A percentile compares a stretch with the other conserved stretches of the same genome.
These are phyloP conservation scores for Diadegma fenestrale DNA, from an alignment of 2,888 invertebrate genomes.

Conservation along the genomic window DNA sequence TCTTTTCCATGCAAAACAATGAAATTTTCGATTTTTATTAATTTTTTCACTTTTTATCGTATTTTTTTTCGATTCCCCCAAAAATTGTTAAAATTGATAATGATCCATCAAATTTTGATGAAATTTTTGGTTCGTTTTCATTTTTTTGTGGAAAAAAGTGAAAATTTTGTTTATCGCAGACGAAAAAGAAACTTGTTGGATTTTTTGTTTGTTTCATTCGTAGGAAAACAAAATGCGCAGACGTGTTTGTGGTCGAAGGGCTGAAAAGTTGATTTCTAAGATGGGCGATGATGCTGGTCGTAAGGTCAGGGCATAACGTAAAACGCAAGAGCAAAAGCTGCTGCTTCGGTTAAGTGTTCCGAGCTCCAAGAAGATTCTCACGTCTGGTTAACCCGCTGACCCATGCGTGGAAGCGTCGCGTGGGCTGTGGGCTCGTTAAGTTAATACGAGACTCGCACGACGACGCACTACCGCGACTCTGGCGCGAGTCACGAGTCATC, in stretches of 20 bases:
- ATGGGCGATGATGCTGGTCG: constrained; percentile 35
- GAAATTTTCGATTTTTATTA: not conserved
- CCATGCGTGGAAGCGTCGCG: constrained; percentile 79
- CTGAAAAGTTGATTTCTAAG: constrained; percentile 45
- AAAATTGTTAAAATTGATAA: not conserved
- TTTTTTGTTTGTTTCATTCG: no score
- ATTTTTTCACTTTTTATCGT: not conserved
- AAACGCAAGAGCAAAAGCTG: constrained; percentile 34
- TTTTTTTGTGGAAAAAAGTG: not conserved
- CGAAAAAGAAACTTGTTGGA: no score
- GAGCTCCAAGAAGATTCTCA: constrained; percentile 77
- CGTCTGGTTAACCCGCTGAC: constrained; percentile 81
- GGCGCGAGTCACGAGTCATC: constrained; percentile 64
- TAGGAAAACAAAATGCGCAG: not conserved
- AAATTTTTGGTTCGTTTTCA: not conserved
- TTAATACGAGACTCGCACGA: constrained; percentile 78
- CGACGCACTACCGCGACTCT: constrained; percentile 72
- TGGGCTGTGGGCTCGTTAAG: constrained; percentile 81
- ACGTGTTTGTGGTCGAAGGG: not conserved
- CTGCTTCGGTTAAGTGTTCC: constrained; percentile 39
- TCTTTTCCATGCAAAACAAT: not conserved
- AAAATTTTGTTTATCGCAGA: not conserved
- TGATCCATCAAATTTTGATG: not conserved
- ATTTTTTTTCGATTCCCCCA: not conserved
- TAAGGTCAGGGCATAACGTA: constrained; percentile 31